Conservation (phyloP, 2,888 invertebrate species). For the Chalcis sispes region DNA sequence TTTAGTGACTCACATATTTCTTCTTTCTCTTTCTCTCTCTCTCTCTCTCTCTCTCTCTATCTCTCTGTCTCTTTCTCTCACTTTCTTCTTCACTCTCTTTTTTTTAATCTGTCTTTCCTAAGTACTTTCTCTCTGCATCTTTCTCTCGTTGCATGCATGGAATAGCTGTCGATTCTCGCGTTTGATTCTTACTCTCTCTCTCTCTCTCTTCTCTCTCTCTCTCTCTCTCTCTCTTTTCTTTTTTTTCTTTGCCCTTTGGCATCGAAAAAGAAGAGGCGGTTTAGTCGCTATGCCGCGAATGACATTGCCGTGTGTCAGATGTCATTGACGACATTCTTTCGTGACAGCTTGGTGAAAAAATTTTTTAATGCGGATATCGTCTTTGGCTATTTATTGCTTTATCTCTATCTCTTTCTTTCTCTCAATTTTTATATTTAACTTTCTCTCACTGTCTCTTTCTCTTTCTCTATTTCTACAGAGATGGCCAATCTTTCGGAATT, state of each 20-base stretch:
- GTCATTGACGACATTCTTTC: constrained; percentile 57
- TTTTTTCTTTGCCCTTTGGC: constrained; percentile 49
- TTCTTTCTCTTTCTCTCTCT: constrained; percentile 55
- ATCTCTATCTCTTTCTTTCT: neutral
- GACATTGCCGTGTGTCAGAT: constrained; percentile 51
- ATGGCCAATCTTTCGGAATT: too few relatives aligned
- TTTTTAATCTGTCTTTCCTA: constrained; percentile 56
- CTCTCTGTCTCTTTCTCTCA: constrained; percentile 60
- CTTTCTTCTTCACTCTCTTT: constrained; percentile 57
- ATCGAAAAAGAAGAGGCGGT: too few relatives aligned
- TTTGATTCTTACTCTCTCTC: constrained; percentile 32
- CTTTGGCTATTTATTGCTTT: neutral
- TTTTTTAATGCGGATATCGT: constrained; percentile 8
- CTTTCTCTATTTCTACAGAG: neutral
- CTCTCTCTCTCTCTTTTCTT: constrained; percentile 26
- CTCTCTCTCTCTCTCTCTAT: constrained; percentile 51
- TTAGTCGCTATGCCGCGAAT: constrained; percentile 24
- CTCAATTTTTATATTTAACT: neutral
- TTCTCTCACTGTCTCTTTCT: neutral
- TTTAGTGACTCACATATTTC: constrained; percentile 69
- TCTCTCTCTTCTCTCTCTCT: neutral
- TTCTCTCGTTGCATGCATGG: constrained; percentile 69
- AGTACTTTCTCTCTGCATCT: constrained; percentile 47
- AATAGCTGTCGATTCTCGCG: constrained; percentile 36
- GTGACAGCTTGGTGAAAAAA: neutral